phyloP scores from a whole-genome alignment of 2,113 vertebrate species.

The Garra rufa region DNA sequence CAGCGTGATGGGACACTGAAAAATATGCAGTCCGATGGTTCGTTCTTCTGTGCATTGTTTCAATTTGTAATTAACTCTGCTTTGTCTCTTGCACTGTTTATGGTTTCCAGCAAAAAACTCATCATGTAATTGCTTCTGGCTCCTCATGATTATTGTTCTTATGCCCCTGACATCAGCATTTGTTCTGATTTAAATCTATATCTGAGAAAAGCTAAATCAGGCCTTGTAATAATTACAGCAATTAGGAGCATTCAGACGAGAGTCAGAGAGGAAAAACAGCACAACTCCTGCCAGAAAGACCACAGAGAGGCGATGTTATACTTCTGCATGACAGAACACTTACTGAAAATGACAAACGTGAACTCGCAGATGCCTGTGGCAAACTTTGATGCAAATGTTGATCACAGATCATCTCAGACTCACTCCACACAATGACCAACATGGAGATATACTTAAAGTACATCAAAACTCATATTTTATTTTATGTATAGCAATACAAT shows the following conservation, averaged over 20 bases:
- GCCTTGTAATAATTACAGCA: constrained; percentile 15
- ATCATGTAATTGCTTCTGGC: constrained; percentile 8
- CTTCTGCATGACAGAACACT: no score
- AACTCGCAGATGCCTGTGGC: background rate
- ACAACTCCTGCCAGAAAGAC: background rate
- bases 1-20: background rate
- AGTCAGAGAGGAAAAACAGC: background rate
- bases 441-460: constrained; percentile 76
- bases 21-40: background rate
- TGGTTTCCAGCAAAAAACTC: background rate
- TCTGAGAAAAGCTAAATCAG: constrained; percentile 17
- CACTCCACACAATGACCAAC: constrained; percentile 43
- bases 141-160: constrained; percentile 5
- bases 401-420: background rate
- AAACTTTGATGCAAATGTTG: background rate
- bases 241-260: background rate
- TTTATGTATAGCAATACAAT: constrained; percentile 99
- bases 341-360: background rate
- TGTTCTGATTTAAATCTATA: constrained; percentile 18
- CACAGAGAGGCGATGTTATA: background rate
- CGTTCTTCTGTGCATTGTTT: background rate
- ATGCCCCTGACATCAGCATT: constrained; percentile 4
- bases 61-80: constrained; percentile 8
- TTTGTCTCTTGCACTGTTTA: background rate
- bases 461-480: constrained; percentile 99